Evolutionary conservation across 2,113 vertebrate genomes (phyloP), one percentile per base, ranked within the genome.

Genomic region (Sapayoa aenigma): DNA sequence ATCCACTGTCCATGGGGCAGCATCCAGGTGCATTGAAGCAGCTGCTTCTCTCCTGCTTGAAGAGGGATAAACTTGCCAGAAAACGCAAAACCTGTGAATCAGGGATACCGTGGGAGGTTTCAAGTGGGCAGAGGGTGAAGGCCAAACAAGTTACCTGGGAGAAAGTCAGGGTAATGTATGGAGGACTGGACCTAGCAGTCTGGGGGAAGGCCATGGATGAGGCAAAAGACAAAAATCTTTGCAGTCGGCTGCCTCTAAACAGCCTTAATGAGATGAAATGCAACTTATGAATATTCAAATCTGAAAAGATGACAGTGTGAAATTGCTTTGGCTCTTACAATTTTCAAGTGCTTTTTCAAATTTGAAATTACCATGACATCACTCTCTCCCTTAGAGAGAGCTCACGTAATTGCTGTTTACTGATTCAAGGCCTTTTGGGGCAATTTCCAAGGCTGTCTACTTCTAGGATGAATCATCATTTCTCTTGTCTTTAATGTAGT

Each of bases 341-440:
- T 84, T 90, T 95, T 89, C 84, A 87, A 94, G 84, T 76, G 84
- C 66, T 89, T 95, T 89, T 92, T 91, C 94, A 89, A 94, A 89
- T 94, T 95, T 69, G 84, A 69, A 87, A 94, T 89, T 92, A 47
- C 71, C 41, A 65, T 91, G 94, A 96, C 89, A 92, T 95, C 91
- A 92, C n/a, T 56, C 56, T 84, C 59, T 90, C 35, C 27, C 69
- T 94, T 53, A 30, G 53, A 77, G 11, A 84, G 33, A 72, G 33
- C 44, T 89, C 91, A 56, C 0, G 0, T 89, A 95, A 96, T 94
- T 96, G 91, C 66, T 94, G 56, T 92, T 96, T 95, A 91, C 91
- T 76, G 66, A 87, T 94, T 94, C 56, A 84, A 79, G 81, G 44
- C 53, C 69, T 95, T 94, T 81, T 44, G 21, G 84, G 69, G 10